These are phyloP conservation scores for Thymallus thymallus DNA, from an alignment of 2,113 vertebrate genomes.

Conservation along the genomic window DNA sequence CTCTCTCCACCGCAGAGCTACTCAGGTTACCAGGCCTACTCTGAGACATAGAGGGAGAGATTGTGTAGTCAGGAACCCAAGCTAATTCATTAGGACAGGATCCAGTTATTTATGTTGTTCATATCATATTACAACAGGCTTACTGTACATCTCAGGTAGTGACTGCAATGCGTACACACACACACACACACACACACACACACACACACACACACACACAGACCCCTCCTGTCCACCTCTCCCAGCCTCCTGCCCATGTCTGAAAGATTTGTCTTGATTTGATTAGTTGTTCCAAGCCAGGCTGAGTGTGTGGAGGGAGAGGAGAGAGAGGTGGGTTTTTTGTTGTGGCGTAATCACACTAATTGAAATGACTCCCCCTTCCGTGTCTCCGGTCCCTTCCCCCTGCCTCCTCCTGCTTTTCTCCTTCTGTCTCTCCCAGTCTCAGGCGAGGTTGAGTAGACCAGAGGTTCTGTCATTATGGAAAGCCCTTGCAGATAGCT, in stretches of 20 bases:
- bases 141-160: no score
- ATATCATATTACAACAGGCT: no score
- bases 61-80: background rate
- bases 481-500: conserved; percentile 42
- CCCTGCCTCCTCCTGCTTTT: no score
- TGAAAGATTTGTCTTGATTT: conserved; percentile 49
- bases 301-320: conserved; percentile 32
- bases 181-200: no score
- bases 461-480: conserved; percentile 11
- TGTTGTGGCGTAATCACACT: conserved; percentile 49
- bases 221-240: conserved; percentile 23
- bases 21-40: conserved; percentile 34
- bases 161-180: no score
- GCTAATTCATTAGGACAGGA: background rate
- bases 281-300: conserved; percentile 51
- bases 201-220: no score
- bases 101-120: no score
- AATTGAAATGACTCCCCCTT: conserved; percentile 64
- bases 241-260: conserved; percentile 30
- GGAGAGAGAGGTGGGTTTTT: conserved; percentile 30
- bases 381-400: background rate
- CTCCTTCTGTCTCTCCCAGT: conserved; percentile 36
- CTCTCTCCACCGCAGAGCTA: conserved; percentile 13
- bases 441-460: conserved; percentile 36
- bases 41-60: background rate